phyloP scores from a whole-genome alignment of 2,113 vertebrate genomes.

The Saccopteryx bilineata region DNA sequence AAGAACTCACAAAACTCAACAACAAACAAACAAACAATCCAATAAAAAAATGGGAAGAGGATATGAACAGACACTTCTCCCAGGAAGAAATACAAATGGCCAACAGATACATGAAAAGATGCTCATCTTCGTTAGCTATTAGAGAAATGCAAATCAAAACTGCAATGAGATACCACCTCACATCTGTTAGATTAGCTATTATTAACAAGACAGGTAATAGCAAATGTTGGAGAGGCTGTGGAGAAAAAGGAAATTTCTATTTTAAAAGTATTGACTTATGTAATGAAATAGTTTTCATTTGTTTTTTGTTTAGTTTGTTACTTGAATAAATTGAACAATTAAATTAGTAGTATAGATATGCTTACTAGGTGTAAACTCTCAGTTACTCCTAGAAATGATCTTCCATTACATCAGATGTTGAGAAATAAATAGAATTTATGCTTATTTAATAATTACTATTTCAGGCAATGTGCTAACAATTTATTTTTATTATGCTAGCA shows the following conservation, averaged over 20 bases:
- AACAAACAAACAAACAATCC: too few species aligned
- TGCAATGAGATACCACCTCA: too few species aligned
- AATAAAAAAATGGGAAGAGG: too few species aligned
- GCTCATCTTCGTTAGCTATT: too few species aligned
- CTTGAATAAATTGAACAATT: neutral
- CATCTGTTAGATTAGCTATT: too few species aligned
- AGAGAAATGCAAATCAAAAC: too few species aligned
- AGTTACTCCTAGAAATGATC: neutral
- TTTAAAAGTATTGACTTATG: neutral
- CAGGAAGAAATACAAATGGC: too few species aligned
- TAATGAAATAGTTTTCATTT: neutral
- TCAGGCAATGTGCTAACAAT: neutral
- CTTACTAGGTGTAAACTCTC: neutral
- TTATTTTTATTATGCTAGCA: neutral
- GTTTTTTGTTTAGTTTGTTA: conserved; percentile 34
- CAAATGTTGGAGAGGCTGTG: too few species aligned
- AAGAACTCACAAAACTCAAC: too few species aligned
- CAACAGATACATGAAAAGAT: too few species aligned
- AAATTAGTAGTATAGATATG: neutral
- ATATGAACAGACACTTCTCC: too few species aligned
- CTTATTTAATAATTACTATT: neutral
- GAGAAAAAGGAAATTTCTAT: neutral
- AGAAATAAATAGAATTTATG: conserved; percentile 1
- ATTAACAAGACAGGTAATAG: too few species aligned
- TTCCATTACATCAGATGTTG: neutral